phyloP scores from a whole-genome alignment of 2,888 invertebrate genomes.

The Crematogaster levior region DNA sequence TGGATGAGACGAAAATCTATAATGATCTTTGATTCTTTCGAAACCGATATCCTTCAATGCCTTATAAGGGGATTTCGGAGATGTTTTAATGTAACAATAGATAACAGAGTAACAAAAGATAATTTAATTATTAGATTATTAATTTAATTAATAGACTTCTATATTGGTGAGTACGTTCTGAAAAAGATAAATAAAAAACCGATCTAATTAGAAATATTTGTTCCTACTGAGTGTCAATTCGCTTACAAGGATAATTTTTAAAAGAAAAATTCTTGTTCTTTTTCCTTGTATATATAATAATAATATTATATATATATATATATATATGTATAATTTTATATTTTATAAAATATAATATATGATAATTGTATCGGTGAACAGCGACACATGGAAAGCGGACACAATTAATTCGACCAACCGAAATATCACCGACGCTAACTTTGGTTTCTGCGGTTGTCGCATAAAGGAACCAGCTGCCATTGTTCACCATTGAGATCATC shows the following conservation, averaged over 20 bases:
- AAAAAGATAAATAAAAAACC: not conserved
- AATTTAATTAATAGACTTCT: too few species aligned
- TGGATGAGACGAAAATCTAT: not conserved
- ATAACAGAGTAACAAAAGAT: too few species aligned
- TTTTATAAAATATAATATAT: too few species aligned
- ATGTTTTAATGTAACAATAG: not conserved
- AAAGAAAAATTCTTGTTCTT: not conserved
- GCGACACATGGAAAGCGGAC: not conserved
- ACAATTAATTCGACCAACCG: not conserved
- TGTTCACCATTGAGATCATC: slow-evolving; percentile 47
- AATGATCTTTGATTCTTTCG: not conserved
- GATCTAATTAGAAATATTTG: not conserved
- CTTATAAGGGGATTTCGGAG: not conserved
- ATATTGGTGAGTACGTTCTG: not conserved
- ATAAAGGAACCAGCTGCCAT: slow-evolving; percentile 43
- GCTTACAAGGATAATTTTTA: not conserved
- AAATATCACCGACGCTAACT: slow-evolving; percentile 37
- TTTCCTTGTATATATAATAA: too few species aligned
- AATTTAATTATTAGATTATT: too few species aligned
- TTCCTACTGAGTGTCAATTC: not conserved
- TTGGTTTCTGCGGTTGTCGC: slow-evolving; percentile 21
- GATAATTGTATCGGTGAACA: not conserved
- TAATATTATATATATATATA: too few species aligned
- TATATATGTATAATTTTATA: too few species aligned
- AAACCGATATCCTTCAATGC: not conserved